A percentile compares a stretch with the other conserved stretches of the same genome.
These are phyloP conservation scores for Spea multiplicata DNA, from an alignment of 2,113 vertebrate species.

Conservation along the genomic window DNA sequence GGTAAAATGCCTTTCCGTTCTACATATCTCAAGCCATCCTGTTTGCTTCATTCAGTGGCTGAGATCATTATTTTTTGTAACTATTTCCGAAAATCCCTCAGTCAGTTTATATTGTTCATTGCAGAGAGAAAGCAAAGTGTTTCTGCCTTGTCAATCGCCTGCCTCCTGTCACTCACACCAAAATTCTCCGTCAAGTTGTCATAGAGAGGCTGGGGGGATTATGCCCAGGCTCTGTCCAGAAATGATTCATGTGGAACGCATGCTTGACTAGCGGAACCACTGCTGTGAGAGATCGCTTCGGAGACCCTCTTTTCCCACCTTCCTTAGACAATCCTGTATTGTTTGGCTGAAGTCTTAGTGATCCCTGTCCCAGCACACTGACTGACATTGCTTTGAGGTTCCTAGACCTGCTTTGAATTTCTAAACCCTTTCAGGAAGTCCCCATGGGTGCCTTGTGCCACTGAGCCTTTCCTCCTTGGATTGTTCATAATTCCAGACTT, in stretches of 20 bases:
- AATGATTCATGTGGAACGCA: conserved; percentile 74
- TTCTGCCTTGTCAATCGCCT: conserved; percentile 55
- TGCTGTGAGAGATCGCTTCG: conserved; percentile 60
- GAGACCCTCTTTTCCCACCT: conserved; percentile 66
- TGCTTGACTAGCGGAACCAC: conserved; percentile 71
- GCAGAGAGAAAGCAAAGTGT: conserved; percentile 16
- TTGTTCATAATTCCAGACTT: conserved; percentile 51
- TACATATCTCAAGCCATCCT: not conserved
- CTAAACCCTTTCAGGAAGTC: conserved; percentile 69
- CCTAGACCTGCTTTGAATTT: conserved; percentile 64
- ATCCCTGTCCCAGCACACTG: conserved; percentile 58
- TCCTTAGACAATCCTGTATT: conserved; percentile 67
- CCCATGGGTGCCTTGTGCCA: conserved; percentile 60
- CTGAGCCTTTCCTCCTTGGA: conserved; percentile 59
- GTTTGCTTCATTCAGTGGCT: conserved; percentile 23
- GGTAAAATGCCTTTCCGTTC: not conserved
- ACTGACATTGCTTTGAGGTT: conserved; percentile 57
- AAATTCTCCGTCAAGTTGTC: conserved; percentile 72
- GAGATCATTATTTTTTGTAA: conserved; percentile 38
- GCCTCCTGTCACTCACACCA: conserved; percentile 65
- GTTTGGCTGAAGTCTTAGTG: conserved; percentile 57
- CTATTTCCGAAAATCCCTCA: conserved; percentile 33
- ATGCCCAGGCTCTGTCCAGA: conserved; percentile 69
- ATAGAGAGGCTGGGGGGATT: conserved; percentile 67
- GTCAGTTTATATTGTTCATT: not conserved